Conservation (phyloP, 35 echinoderm and acorn worm genomes). For the Anneissia japonica region DNA sequence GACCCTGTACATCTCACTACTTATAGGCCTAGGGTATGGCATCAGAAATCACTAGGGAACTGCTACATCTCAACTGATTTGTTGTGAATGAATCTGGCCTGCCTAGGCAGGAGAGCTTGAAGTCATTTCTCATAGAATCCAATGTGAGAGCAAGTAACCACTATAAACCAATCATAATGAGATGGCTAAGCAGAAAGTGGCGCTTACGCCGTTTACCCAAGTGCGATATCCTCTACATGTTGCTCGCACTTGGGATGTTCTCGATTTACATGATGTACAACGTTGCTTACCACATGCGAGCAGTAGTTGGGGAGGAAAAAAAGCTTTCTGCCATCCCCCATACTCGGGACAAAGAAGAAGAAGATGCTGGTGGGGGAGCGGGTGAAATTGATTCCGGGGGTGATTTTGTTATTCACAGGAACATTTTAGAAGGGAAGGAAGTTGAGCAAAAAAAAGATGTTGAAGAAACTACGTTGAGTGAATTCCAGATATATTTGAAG, state of each 20-base stretch:
- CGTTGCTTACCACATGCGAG: background rate
- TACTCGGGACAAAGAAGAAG: background rate
- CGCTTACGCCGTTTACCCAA: background rate
- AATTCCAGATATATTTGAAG: background rate
- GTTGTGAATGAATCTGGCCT: background rate
- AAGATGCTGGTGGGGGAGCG: background rate
- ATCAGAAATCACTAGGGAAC: background rate
- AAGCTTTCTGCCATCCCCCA: background rate
- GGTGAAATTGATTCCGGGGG: background rate
- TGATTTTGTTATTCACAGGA: background rate
- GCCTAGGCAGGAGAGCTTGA: too few species aligned
- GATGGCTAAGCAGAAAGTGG: background rate
- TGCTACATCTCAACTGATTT: background rate
- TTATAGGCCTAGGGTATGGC: background rate
- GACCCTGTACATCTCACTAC: background rate
- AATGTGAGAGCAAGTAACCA: too few species aligned
- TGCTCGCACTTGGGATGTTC: background rate
- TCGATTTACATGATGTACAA: background rate
- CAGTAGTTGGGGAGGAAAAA: background rate
- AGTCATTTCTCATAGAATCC: too few species aligned
- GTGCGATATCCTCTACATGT: background rate
- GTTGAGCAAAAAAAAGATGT: background rate
- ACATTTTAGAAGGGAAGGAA: conserved; percentile 19
- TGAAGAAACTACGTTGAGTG: background rate
- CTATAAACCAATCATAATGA: background rate